Percentiles rank a stretch among this genome's conserved stretches.
Evolutionary conservation across 2,888 invertebrate genomes (phyloP).

Genomic region (Lasioglossum oenotherae): DNA sequence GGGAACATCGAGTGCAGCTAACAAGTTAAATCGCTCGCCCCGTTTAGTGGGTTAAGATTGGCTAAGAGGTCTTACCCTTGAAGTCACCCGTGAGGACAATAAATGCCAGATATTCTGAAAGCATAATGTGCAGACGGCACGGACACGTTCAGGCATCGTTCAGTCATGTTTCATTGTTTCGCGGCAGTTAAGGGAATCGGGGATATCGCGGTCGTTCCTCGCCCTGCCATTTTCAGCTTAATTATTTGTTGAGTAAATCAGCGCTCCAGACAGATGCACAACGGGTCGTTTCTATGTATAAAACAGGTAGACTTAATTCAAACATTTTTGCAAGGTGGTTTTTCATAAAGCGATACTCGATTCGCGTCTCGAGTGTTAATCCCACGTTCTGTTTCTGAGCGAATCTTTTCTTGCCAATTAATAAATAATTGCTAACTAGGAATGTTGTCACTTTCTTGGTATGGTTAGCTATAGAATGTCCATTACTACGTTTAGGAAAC

Average conservation of each 20-base stretch:
- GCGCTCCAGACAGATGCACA: neutral
- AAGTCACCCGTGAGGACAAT: neutral
- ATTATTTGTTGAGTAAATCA: neutral
- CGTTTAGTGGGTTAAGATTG: neutral
- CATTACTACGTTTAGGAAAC: too few relatives aligned
- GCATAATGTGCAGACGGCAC: neutral
- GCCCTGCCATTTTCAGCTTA: neutral
- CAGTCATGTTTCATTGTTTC: constrained; percentile 13
- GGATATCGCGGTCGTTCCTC: neutral
- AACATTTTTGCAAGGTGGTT: neutral
- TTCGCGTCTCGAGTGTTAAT: too few relatives aligned
- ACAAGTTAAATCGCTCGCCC: neutral
- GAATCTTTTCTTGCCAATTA: too few relatives aligned
- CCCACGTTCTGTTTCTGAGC: too few relatives aligned
- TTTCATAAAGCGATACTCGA: neutral
- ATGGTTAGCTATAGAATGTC: too few relatives aligned
- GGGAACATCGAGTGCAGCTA: neutral
- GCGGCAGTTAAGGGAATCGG: neutral
- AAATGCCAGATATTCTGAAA: constrained; percentile 11
- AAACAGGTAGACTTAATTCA: neutral
- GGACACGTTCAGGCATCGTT: constrained; percentile 3
- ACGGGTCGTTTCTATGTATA: neutral
- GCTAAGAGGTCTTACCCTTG: neutral
- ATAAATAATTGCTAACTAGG: too few relatives aligned
- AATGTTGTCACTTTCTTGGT: too few relatives aligned